Base-by-base conservation (phyloP, 2,888 invertebrate species). In the Agapostemon virescens region DNA sequence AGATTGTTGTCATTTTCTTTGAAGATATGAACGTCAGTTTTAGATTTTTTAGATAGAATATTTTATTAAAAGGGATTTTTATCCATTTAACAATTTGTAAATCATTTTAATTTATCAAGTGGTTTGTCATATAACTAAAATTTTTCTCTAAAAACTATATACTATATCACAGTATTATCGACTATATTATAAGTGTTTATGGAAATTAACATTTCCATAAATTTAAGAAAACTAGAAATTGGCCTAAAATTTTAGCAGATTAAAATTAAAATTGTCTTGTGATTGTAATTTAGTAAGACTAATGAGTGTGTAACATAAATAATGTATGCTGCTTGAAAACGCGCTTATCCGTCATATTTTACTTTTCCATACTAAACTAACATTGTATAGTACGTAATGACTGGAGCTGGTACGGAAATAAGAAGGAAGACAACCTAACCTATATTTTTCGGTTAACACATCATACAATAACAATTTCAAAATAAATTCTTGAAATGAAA, bases 341-440 rank as follows among this genome's bases (percentile, higher is more conserved):
- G 23, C 20, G 17, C 0, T 64, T 45, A 17, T 42, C 40, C 17
- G 26, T 9, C 5, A 45, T 26, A 64, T 64, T 40, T 38, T 26
- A 15, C 38, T 64, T 40, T 64, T 11, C 26, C 23, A 64, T 23
- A 23, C 15, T 40, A 64, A 36, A 38, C 2, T 58, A 68, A 26
- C 1, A 30, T 40, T 17, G 20, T 69, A 5, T 20, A 30, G 15
- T 55, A 23, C 15, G 15, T 15, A 26, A 15, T 23, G 26, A 9
- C 45, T 6, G 6, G 26, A 9, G 33, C 13, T 45, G 17, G 5
- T 30, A 17, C 15, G 23, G 3, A 17, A 11, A 40, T 74, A 3
- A 40, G 33, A 5, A 49, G 49, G 11, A 30, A 58, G n/a, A 20
- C 30, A 7, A 78, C 40, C 30, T 81, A 81, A 81, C 81, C 81